Evolutionary conservation across 2,797 vertebrate genomes (phyloP).

Genomic region (Bufotes viridis): DNA sequence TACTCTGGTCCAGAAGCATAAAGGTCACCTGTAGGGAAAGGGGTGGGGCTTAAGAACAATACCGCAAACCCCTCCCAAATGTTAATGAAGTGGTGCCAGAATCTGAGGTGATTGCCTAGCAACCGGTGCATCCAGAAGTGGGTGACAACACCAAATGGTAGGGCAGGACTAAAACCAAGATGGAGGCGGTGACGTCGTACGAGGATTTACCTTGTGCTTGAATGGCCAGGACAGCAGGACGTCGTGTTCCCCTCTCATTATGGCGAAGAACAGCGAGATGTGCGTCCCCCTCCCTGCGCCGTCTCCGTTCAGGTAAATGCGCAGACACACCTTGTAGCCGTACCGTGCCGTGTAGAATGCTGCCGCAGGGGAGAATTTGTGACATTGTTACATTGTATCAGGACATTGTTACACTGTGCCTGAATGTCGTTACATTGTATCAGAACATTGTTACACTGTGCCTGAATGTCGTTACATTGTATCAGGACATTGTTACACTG

Average conservation of each 20-base stretch:
- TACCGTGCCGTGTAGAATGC: constrained; percentile 85
- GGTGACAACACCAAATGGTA: no score
- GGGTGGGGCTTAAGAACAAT: neutral
- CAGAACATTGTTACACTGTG: no score
- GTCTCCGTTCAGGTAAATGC: constrained; percentile 83
- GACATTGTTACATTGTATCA: neutral
- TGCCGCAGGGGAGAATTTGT: constrained; percentile 65
- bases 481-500: no score
- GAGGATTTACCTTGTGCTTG: constrained; percentile 79
- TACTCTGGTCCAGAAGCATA: constrained; percentile 84
- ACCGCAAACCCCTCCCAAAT: neutral
- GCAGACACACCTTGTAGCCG: constrained; percentile 83
- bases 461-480: no score
- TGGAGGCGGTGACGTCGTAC: neutral
- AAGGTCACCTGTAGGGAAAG: constrained; percentile 79
- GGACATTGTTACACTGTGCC: no score
- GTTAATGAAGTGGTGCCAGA: no score
- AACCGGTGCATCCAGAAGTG: no score
- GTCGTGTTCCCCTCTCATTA: constrained; percentile 85
- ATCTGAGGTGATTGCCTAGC: no score
- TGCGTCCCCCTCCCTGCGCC: constrained; percentile 81
- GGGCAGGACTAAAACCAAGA: neutral
- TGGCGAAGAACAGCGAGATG: constrained; percentile 83
- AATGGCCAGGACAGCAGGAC: constrained; percentile 83
- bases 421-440: no score